Base-by-base conservation (phyloP, 30 jellyfish, hydroid and myxozoan genomes). In the Morbakka virulenta region DNA sequence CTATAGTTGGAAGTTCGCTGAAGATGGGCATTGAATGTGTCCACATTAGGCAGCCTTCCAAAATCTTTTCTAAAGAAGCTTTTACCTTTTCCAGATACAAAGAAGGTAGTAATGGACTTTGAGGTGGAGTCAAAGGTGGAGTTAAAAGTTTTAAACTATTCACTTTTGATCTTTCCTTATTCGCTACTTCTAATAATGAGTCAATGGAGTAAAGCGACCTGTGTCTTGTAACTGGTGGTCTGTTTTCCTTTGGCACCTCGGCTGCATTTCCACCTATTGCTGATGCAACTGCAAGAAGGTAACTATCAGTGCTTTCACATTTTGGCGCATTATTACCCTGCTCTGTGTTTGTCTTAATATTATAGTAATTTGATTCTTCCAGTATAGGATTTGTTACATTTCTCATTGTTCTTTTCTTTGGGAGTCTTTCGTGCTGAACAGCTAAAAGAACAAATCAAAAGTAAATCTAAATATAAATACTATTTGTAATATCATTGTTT, bases 391-490 rank as follows among this genome's bases (percentile, higher is more conserved):
- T 49, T 28, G 79, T 13, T 3, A 64, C 50, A 36, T 53, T 26
- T 33, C 47, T 32, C 50, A 4, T 72, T 68, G 35, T 77, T 61
- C 67, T 81, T 28, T 68, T 82, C 4, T 89, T 75, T 4, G 98
- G 95, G 1, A 83, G 82, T 26, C 98, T 51, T 65, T 91, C 98
- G 72, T 91, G 98, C 35, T 91, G 98, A 3, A 91, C 98, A 1
- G 98, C 98, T 91, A 77, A 0, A 52, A 64, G 47, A 31, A 62
- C n/a, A n/a, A n/a, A n/a, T n/a, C n/a, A n/a, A n/a, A n/a, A n/a
- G n/a, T n/a, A n/a, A n/a, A n/a, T n/a, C n/a, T n/a, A n/a, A n/a
- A n/a, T n/a, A n/a, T n/a, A n/a, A n/a, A n/a, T n/a, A n/a, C n/a
- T n/a, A n/a, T n/a, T n/a, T n/a, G n/a, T n/a, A n/a, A n/a, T n/a